Evolutionary conservation across 2,888 invertebrate species (phyloP), one percentile per base, ranked within the genome.

Genomic region (Lycocerus yunnanus): DNA sequence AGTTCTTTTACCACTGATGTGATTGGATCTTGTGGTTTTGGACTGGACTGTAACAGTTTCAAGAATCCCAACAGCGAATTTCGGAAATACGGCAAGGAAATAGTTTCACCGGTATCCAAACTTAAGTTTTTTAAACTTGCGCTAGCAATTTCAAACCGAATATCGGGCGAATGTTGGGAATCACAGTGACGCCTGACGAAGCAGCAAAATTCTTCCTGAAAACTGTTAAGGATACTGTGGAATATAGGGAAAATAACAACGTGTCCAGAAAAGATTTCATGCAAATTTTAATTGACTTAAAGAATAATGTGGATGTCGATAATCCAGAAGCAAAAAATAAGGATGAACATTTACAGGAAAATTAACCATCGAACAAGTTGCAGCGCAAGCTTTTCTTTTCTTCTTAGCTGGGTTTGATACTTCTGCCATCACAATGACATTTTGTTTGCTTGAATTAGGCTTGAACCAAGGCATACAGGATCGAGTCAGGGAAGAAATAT

Each of bases 361-460:
- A 9, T 63, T 63, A 14, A 63, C 61, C 11, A 63, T 63, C 9
- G 71, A 74, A n/a, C 71, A 76, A 67, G 68, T 76, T 14, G 76
- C 74, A 0, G 78, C 84, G 0, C 84, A 84, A 60, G 78, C 81
- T 71, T 81, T 78, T 60, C 70, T 83, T 8, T 83, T 84, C 69
- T 81, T 84, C 15, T 69, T 77, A 15, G 86, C 85, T 13, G 85
- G 86, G 0, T 86, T 84, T 69, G 86, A 86, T 78, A 85, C 86
- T 2, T 86, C 85, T 10, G 85, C 86, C 4, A 82, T 83, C 15
- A 81, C 82, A 69, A 84, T 89, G 81, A 86, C 87, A 66, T 89
- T 87, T 74, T 85, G 85, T 1, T 80, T 90, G 14, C 90, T 87
- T 76, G 89, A 89, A 78, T 80, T 91, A 59, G 88, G 89, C 2